Base-by-base conservation (phyloP, 2,888 invertebrate species). In the Drosophila picticornis region DNA sequence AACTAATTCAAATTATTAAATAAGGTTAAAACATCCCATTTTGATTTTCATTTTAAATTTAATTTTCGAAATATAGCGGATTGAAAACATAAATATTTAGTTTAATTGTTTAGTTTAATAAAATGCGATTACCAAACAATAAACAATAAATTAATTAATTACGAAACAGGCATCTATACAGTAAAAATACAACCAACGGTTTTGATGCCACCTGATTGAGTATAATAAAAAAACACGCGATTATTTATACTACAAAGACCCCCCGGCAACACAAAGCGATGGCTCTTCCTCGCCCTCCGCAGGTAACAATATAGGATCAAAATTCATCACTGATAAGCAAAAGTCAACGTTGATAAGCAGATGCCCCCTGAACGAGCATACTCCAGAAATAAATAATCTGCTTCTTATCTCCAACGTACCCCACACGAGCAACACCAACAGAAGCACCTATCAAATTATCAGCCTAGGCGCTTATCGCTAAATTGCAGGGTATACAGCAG, bases 401-500 rank as follows among this genome's bases (percentile, higher is more conserved):
- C 34, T 32, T n/a, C 34, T 52, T 69, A 69, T 77, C 72, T 19
- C n/a, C 11, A 34, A 10, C 4, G 7, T 11, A 25, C 58, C 31
- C 70, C 56, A 51, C 22, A 56, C 51, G 50, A 61, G 29, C 19
- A 58, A 43, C 53, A 60, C n/a, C 16, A 60, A 43, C 50, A 55
- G 32, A 16, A 72, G 31, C 63, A 70, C 64, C 66, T 69, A 60
- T 48, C 38, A 13, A 43, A 43, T 58, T 53, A 66, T 75, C 62
- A 65, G 52, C 59, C 36, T 11, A 5, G 32, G 10, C 16, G 48
- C 68, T 77, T 77, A 73, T 77, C 78, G 46, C 11, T 4, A 46
- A 46, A 25, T 11, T n/a, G 9, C n/a, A 57, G 31, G 56, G 51
- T 67, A 4, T 46, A 34, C 0, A 11, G 11, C 16, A 52, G 48